Evolutionary conservation across 1,140 invertebrate species (phyloP).

Genomic region (Patella vulgata): DNA sequence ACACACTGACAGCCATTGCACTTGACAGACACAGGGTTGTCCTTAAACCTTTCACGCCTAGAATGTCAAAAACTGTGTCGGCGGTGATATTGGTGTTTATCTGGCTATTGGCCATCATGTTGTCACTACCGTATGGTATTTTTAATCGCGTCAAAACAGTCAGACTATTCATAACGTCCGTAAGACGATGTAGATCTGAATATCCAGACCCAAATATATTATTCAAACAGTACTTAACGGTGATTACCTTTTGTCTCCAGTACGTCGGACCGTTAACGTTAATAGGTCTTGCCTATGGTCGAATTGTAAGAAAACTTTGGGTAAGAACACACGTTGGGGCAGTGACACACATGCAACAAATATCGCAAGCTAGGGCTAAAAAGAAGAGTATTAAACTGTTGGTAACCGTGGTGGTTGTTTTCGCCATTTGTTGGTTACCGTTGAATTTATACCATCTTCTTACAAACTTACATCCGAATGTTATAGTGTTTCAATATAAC

Average conservation of each 20-base stretch:
- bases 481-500: conserved; percentile 47
- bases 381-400: conserved; percentile 67
- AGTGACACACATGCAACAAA: conserved; percentile 54
- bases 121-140: conserved; percentile 70
- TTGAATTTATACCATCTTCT: conserved; percentile 70
- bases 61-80: conserved; percentile 63
- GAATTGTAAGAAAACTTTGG: conserved; percentile 57
- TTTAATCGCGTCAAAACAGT: conserved; percentile 53
- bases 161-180: no score
- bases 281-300: conserved; percentile 64
- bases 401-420: conserved; percentile 68
- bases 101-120: conserved; percentile 67
- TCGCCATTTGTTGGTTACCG: conserved; percentile 70
- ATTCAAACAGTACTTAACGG: conserved; percentile 64
- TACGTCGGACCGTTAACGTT: conserved; percentile 70
- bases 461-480: conserved; percentile 67
- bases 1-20: conserved; percentile 71
- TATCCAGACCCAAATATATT: conserved; percentile 44
- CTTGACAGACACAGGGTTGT: conserved; percentile 70
- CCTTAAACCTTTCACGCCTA: conserved; percentile 66
- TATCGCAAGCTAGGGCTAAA: conserved; percentile 55
- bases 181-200: conserved; percentile 59
- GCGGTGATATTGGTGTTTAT: conserved; percentile 64
- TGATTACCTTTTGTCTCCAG: conserved; percentile 68
- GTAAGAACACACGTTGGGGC: conserved; percentile 51